A percentile compares a stretch with the other conserved stretches of the same genome.
Evolutionary conservation across 2,113 vertebrate species (phyloP).

Genomic region (Amphiprion percula): DNA sequence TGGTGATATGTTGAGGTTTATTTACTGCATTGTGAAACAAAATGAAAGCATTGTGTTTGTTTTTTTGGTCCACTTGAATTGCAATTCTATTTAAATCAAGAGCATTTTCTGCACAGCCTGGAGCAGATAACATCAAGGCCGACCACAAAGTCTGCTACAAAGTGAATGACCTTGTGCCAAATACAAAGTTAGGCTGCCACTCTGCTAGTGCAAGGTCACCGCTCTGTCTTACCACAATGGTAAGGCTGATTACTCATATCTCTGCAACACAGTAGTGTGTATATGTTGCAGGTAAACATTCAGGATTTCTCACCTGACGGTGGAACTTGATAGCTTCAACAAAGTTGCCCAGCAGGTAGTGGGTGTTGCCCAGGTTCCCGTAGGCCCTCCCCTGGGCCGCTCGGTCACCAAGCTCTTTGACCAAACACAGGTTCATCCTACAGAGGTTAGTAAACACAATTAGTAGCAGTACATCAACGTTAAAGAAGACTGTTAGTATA

Average conservation of each 20-base stretch:
- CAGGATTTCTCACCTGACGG: slow-evolving; percentile 88
- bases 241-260: background rate
- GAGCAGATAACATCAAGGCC: too few relatives aligned
- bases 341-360: slow-evolving; percentile 96
- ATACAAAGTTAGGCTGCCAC: background rate
- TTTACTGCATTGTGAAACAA: too few relatives aligned
- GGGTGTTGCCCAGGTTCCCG: slow-evolving; percentile 97
- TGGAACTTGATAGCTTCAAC: slow-evolving; percentile 93
- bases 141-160: too few relatives aligned
- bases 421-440: slow-evolving; percentile 95
- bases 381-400: slow-evolving; percentile 95
- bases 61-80: too few relatives aligned
- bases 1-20: too few relatives aligned
- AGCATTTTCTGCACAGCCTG: too few relatives aligned
- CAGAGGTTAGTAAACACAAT: slow-evolving; percentile 16
- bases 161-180: background rate
- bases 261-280: background rate
- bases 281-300: background rate
- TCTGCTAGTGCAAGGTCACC: background rate
- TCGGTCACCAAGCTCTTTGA: slow-evolving; percentile 95
- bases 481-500: background rate
- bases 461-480: background rate
- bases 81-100: too few relatives aligned
- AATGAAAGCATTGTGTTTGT: too few relatives aligned
- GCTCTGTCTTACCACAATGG: background rate